Evolutionary conservation across 2,888 invertebrate genomes (phyloP).

Genomic region (Nymphalis polychloros): DNA sequence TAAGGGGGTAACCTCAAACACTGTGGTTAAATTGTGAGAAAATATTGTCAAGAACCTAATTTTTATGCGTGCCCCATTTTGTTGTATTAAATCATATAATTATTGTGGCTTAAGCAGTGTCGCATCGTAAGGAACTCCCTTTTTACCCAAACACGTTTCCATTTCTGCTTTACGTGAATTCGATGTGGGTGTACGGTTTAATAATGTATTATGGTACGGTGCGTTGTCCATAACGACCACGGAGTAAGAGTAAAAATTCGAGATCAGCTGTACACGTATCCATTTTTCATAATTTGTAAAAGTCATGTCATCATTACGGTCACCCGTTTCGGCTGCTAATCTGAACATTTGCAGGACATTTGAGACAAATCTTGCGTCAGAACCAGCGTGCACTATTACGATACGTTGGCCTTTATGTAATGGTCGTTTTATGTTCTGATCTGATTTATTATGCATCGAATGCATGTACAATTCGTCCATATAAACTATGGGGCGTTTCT

Average conservation of each 20-base stretch:
- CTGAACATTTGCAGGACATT: conserved; percentile 32
- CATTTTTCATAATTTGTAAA: conserved; percentile 40
- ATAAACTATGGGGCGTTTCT: not conserved
- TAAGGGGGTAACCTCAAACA: conserved; percentile 22
- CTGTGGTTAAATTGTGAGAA: conserved; percentile 13
- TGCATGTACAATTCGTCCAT: not conserved
- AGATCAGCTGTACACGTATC: conserved; percentile 40
- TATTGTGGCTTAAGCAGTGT: conserved; percentile 33
- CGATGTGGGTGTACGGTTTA: conserved; percentile 35
- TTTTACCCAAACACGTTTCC: conserved; percentile 37
- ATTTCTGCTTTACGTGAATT: conserved; percentile 40
- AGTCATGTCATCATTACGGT: conserved; percentile 44
- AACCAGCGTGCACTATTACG: conserved; percentile 40
- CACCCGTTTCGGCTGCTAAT: conserved; percentile 35
- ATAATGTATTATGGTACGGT: conserved; percentile 43
- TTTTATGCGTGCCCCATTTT: conserved; percentile 24
- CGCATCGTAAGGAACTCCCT: not conserved
- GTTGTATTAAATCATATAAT: conserved; percentile 32
- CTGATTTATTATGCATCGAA: not conserved
- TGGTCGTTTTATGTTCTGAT: not conserved
- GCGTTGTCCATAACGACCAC: conserved; percentile 44
- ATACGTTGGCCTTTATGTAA: not conserved
- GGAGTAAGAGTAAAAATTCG: conserved; percentile 38
- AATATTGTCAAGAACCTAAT: conserved; percentile 15
- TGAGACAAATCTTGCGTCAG: conserved; percentile 35